A percentile compares a stretch with the other conserved stretches of the same genome.
phyloP scores from a whole-genome alignment of 1,140 invertebrate genomes.

The Pseudomyrmex flavicornis region DNA sequence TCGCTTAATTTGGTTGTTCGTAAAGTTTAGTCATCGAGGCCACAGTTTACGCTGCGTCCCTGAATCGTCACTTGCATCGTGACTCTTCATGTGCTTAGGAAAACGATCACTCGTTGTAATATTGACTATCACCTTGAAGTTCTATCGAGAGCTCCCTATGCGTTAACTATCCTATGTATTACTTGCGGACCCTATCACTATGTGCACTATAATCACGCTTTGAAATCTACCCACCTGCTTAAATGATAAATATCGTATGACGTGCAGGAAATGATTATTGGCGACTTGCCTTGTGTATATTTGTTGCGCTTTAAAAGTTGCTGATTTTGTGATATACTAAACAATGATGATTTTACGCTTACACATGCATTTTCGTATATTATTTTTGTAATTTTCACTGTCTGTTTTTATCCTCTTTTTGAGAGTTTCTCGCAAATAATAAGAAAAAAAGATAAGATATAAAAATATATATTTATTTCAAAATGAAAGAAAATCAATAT shows the following conservation, averaged over 20 bases:
- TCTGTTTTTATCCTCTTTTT: too few species aligned
- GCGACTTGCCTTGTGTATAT: slow-evolving; percentile 63
- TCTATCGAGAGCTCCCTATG: slow-evolving; percentile 50
- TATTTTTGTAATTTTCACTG: neutral
- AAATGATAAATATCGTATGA: slow-evolving; percentile 77
- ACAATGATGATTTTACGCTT: neutral
- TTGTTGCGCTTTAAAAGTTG: slow-evolving; percentile 50
- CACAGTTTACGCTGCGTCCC: neutral
- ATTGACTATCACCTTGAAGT: slow-evolving; percentile 55
- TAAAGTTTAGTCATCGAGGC: slow-evolving; percentile 4
- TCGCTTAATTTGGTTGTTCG: neutral
- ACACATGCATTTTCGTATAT: neutral
- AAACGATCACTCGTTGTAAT: slow-evolving; percentile 34
- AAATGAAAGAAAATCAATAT: neutral
- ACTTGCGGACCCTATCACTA: slow-evolving; percentile 63
- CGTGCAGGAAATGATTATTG: slow-evolving; percentile 74
- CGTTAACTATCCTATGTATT: slow-evolving; percentile 56
- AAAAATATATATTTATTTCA: neutral
- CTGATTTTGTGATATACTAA: neutral
- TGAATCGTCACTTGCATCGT: neutral
- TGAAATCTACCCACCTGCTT: slow-evolving; percentile 73
- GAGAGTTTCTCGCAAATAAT: neutral
- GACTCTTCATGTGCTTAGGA: slow-evolving; percentile 35
- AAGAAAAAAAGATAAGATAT: neutral
- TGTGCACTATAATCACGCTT: slow-evolving; percentile 70